Base-by-base conservation (phyloP, 2,888 invertebrate genomes). In the Andrena bucephala region DNA sequence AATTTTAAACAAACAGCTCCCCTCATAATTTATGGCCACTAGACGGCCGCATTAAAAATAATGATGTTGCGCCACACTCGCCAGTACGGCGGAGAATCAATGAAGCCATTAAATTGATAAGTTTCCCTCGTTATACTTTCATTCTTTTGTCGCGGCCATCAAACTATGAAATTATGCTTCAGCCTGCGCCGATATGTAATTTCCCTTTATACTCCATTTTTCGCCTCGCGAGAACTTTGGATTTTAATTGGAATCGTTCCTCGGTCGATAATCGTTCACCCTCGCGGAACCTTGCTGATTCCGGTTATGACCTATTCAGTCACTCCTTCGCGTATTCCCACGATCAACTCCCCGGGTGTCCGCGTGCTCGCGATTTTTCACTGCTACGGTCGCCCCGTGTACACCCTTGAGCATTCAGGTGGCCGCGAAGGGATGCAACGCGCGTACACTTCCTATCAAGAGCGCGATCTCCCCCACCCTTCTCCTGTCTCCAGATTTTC, bases 401-500 rank as follows among this genome's bases (percentile, higher is more conserved):
- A 80, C 84, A 86, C 85, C 87, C 89, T 89, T 86, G 85, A 87
- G 85, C 80, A 85, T 85, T 89, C 88, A 87, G 85, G 87, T 84
- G 83, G 92, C 83, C 87, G 63, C 87, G 67, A 76, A 66, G 78
- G 77, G 80, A 76, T 78, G 77, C 54, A 66, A 62, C 60, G 2
- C 63, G 33, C 52, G 85, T 87, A 87, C 85, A 82, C 74, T 83
- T 82, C 57, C 52, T 6, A 42, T 67, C 81, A 79, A 82, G 81
- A 85, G 85, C 68, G 10, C 63, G 10, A 50, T 29, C 63, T 29
- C 63, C 72, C 50, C n/a, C 42, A 10, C 29, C 20, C 52, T 50
- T 29, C 52, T n/a, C 7, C 31, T 2, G 10, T 2, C 2, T 42
- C 33, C 1, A 1, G 1, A 27, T 31, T 3, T 48, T 13, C 2